Conservation (phyloP, 1,140 invertebrate genomes). For the Littorina saxatilis region DNA sequence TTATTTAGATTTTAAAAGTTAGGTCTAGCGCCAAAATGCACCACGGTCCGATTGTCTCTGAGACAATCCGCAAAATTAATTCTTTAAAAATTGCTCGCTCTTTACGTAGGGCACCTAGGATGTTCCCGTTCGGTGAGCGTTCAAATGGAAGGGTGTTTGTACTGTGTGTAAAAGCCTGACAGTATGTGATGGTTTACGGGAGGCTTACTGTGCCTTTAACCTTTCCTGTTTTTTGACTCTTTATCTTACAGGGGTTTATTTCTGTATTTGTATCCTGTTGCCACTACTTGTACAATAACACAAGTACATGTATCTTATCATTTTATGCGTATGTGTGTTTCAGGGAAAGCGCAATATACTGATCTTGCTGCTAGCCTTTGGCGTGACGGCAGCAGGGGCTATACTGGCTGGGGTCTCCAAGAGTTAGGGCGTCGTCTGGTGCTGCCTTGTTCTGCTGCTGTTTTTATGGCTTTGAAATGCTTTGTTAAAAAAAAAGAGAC, state of each 20-base stretch:
- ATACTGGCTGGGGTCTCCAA: conserved; percentile 68
- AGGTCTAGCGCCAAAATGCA: too few relatives aligned
- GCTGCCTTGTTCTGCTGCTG: too few relatives aligned
- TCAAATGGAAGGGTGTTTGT: too few relatives aligned
- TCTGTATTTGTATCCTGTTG: neutral
- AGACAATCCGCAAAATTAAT: too few relatives aligned
- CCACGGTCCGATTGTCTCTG: too few relatives aligned
- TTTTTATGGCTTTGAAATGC: neutral
- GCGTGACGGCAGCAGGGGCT: conserved; percentile 62
- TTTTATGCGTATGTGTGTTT: conserved; percentile 46
- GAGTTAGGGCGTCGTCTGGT: neutral
- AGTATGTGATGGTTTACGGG: neutral
- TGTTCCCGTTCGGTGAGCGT: too few relatives aligned
- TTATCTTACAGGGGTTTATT: neutral
- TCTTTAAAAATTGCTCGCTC: too few relatives aligned
- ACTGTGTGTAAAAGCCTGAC: neutral
- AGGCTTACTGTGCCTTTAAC: too few relatives aligned
- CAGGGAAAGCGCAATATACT: conserved; percentile 67
- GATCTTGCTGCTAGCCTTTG: conserved; percentile 62
- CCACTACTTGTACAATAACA: neutral
- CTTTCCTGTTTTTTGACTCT: neutral
- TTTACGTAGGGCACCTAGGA: too few relatives aligned
- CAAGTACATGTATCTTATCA: neutral
- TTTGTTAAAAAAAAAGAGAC: neutral
- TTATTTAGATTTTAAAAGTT: too few relatives aligned